These are phyloP conservation scores for Protodeltote pygarga DNA, from an alignment of 2,888 invertebrate species.

Conservation along the genomic window DNA sequence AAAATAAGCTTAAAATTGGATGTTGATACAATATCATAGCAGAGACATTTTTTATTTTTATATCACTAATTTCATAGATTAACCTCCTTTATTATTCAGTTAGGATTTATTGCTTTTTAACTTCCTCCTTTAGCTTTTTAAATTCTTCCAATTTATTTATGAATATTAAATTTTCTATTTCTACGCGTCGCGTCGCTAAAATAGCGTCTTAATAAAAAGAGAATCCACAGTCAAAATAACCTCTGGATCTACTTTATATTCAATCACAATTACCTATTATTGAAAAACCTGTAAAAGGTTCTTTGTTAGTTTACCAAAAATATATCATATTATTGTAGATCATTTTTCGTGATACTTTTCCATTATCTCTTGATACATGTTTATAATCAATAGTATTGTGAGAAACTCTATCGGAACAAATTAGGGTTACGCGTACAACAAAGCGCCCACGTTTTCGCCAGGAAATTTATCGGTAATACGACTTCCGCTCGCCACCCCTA, in stretches of 20 bases:
- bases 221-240: neutral
- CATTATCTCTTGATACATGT: conserved; percentile 37
- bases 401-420: conserved; percentile 60
- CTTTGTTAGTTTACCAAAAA: no score
- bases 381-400: conserved; percentile 46
- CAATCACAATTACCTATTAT: no score
- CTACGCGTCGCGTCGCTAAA: neutral
- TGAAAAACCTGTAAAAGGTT: no score
- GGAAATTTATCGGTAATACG: conserved; percentile 69
- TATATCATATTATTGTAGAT: no score
- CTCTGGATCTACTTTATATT: neutral
- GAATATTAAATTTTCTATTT: neutral
- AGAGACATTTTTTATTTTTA: no score
- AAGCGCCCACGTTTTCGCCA: conserved; percentile 57
- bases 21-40: no score
- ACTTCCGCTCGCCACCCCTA: conserved; percentile 61
- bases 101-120: neutral
- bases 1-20: no score
- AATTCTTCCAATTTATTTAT: no score
- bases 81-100: neutral
- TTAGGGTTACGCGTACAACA: conserved; percentile 61
- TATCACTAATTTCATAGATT: no score
- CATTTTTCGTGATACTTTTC: conserved; percentile 20
- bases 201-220: neutral
- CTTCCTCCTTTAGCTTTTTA: no score